Conservation (phyloP, 92 coral and sea anemone genomes). For the Porites lobata region DNA sequence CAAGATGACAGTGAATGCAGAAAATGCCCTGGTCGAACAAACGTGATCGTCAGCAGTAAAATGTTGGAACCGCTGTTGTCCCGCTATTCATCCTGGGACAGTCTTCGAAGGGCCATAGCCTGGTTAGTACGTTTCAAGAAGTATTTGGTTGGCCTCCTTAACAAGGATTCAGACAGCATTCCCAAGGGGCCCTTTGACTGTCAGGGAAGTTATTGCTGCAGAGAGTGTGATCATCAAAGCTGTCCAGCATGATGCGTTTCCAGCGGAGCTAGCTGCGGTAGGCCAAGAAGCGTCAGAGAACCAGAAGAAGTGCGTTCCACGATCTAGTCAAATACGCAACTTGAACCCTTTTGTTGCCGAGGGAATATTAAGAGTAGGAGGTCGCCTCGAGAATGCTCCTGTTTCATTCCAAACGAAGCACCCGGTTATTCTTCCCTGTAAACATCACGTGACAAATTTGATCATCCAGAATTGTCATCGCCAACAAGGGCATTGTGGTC, state of each 20-base stretch:
- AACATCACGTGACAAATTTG: conserved; percentile 38
- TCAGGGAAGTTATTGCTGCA: background rate
- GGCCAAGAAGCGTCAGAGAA: background rate
- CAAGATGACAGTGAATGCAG: background rate
- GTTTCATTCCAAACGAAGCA: conserved; percentile 29
- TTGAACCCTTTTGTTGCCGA: conserved; percentile 15
- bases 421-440: conserved; percentile 50
- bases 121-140: conserved; percentile 10
- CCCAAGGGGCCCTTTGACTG: background rate
- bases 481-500: conserved; percentile 40
- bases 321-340: background rate
- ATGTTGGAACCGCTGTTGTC: background rate
- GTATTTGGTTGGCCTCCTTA: background rate
- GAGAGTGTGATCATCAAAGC: background rate
- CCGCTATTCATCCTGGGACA: conserved; percentile 24
- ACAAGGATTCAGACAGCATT: conserved; percentile 2
- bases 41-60: background rate
- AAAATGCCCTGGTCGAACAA: background rate
- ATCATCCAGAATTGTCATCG: conserved; percentile 44
- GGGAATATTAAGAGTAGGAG: conserved; percentile 43
- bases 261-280: background rate
- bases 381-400: conserved; percentile 39
- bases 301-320: background rate
- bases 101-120: background rate
- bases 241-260: background rate